phyloP scores from a whole-genome alignment of 92 coral and sea anemone genomes.

The Heteractis magnifica region DNA sequence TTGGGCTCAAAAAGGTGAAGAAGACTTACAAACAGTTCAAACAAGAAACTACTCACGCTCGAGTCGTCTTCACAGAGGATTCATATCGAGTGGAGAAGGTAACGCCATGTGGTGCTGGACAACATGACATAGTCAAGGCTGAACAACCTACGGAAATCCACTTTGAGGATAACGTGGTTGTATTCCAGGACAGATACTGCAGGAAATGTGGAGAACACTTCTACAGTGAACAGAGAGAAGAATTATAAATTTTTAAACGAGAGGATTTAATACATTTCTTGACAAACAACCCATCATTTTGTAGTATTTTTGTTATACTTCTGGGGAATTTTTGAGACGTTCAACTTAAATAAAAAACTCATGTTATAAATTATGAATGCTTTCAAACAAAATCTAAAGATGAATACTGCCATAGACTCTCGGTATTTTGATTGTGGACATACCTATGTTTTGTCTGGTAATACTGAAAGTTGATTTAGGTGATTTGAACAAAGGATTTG shows the following conservation, averaged over 20 bases:
- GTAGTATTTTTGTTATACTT: too few relatives aligned
- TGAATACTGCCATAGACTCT: too few relatives aligned
- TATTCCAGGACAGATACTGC: slow-evolving; percentile 63
- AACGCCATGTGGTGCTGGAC: slow-evolving; percentile 57
- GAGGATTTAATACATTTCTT: background rate
- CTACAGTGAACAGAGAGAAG: slow-evolving; percentile 43
- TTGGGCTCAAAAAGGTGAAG: slow-evolving; percentile 59
- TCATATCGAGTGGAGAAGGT: slow-evolving; percentile 61
- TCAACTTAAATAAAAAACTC: too few relatives aligned
- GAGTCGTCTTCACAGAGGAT: slow-evolving; percentile 60
- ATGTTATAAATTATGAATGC: too few relatives aligned
- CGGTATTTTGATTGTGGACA: too few relatives aligned
- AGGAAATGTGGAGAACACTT: slow-evolving; percentile 75
- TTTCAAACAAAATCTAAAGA: background rate
- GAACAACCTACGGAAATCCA: slow-evolving; percentile 59
- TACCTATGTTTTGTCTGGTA: too few relatives aligned
- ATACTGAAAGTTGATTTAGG: too few relatives aligned
- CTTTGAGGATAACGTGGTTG: slow-evolving; percentile 50
- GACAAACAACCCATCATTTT: too few relatives aligned
- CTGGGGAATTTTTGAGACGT: too few relatives aligned
- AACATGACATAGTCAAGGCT: slow-evolving; percentile 64
- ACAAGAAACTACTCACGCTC: slow-evolving; percentile 52
- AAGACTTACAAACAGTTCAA: slow-evolving; percentile 55
- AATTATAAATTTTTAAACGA: slow-evolving; percentile 27
- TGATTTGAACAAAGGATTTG: too few relatives aligned